These are phyloP conservation scores for Papilio dardanus DNA, from an alignment of 1,140 invertebrate genomes.

Conservation along the genomic window DNA sequence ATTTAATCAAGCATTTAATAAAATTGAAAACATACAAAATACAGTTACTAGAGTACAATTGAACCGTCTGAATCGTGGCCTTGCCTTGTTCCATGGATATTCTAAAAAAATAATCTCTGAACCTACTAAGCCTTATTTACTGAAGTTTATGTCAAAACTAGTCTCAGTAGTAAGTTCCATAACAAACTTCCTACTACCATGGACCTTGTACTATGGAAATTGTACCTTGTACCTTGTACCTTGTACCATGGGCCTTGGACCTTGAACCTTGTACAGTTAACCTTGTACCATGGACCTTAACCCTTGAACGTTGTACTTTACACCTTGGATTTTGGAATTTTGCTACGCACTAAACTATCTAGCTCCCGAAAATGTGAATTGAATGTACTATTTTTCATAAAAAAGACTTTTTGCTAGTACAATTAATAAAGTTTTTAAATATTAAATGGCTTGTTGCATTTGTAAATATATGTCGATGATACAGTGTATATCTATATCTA, in stretches of 20 bases:
- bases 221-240: no score
- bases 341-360: background rate
- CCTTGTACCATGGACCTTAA: no score
- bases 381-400: background rate
- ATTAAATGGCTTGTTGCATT: conserved; percentile 8
- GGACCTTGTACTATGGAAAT: no score
- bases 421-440: background rate
- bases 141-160: no score
- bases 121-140: no score
- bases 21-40: background rate
- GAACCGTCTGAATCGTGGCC: background rate
- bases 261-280: no score
- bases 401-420: background rate
- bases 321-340: no score
- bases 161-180: no score
- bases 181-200: no score
- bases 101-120: background rate
- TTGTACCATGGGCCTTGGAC: no score
- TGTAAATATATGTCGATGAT: background rate
- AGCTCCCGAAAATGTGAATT: background rate
- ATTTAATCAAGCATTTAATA: background rate
- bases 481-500: no score
- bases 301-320: no score
- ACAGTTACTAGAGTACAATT: background rate
- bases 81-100: background rate